Evolutionary conservation across 2,113 vertebrate genomes (phyloP), one percentile per base, ranked within the genome.

Genomic region (Melanerpes formicivorus): DNA sequence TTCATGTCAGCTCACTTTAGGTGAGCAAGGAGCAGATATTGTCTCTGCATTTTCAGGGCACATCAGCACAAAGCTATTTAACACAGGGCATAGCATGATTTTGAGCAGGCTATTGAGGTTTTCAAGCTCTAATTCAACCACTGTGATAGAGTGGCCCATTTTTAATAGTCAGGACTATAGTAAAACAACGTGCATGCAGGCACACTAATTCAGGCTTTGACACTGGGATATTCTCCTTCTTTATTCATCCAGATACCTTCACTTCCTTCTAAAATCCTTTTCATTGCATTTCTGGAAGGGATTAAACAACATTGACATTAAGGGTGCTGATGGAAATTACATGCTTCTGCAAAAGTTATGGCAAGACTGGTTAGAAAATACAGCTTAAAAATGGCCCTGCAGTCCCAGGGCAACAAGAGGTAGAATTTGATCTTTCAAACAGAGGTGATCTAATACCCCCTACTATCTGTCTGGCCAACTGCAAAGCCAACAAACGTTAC

Each of bases 201-300:
- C 64, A 83, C 64, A 66, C 60, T 37, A 62, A 75, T 78, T 84
- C 87, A 80, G 46, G 59, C 42, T 69, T 89, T 87, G 56, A 58
- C 67, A 30, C 2, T 66, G 69, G 58, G 42, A 48, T 62, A 63
- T 66, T 78, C 26, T 64, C 32, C 29, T 71, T 42, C 40, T 70
- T 95, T 83, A 74, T 92, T 84, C 74, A 81, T 67, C 30, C 58
- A 71, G 17, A 23, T 93, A 59, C 42, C 76, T 89, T 34, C 10
- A 63, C 52, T 90, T 80, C 46, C 56, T 89, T 93, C 71, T 71
- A 27, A 82, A 89, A 63, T 93, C 21, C n/a, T 27, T 95, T 92
- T 84, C 79, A 17, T 17, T 70, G 56, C 0, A 0, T 87, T 91
- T 87, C 52, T 60, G 82, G 48, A 80, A 58, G 32, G n/a, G 58